These are phyloP conservation scores for Dioctria linearis DNA, from an alignment of 2,888 invertebrate genomes.

Conservation along the genomic window DNA sequence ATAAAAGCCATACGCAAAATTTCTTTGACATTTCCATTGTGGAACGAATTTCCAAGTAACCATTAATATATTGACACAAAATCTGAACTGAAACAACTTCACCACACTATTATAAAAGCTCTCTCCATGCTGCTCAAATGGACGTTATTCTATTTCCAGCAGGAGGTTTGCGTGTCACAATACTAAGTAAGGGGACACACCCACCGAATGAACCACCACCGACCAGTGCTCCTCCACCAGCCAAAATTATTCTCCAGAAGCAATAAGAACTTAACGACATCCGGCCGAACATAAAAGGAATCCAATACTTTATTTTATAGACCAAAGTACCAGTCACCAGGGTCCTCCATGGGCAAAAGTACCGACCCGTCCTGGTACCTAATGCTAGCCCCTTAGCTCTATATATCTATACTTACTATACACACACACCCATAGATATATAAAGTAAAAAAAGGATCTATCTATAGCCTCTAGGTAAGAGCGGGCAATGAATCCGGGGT, in stretches of 20 bases:
- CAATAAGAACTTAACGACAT: slow-evolving; percentile 49
- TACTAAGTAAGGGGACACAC: slow-evolving; percentile 45
- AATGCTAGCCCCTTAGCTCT: slow-evolving; percentile 6
- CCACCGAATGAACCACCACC: slow-evolving; percentile 56
- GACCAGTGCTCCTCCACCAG: slow-evolving; percentile 36
- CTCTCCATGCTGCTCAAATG: background rate
- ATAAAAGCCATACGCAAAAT: too few species aligned
- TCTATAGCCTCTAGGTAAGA: background rate
- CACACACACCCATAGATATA: too few species aligned
- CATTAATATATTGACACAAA: too few species aligned
- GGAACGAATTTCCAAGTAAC: too few species aligned
- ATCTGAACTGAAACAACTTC: too few species aligned
- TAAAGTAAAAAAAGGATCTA: background rate
- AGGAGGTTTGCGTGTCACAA: slow-evolving; percentile 55
- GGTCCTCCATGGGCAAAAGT: slow-evolving; percentile 51
- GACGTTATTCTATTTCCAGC: slow-evolving; percentile 49
- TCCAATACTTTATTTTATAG: slow-evolving; percentile 51
- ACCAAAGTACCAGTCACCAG: slow-evolving; percentile 56
- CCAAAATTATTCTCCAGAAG: slow-evolving; percentile 20
- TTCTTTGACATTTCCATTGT: too few species aligned
- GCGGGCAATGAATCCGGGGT: background rate
- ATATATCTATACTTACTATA: background rate
- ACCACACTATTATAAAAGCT: too few species aligned
- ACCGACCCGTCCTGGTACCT: slow-evolving; percentile 37
- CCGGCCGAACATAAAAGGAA: slow-evolving; percentile 52